Conservation (phyloP, 2,797 vertebrate genomes). For the Alosa sapidissima region DNA sequence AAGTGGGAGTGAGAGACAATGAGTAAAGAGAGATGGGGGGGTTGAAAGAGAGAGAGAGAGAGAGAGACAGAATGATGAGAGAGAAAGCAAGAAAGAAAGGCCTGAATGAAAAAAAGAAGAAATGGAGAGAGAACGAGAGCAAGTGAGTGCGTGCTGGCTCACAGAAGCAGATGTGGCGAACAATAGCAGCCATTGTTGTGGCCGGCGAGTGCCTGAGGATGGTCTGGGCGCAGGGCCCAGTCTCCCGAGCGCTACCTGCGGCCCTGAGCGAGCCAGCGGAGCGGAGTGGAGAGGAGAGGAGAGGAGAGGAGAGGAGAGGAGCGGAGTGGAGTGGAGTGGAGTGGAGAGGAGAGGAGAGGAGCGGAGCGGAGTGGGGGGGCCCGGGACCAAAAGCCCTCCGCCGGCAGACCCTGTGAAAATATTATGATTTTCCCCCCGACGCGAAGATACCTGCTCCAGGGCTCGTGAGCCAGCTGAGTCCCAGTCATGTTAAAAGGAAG, state of each 20-base stretch:
- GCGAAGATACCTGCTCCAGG: conserved; percentile 71
- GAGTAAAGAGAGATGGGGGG: background rate
- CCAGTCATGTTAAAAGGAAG: conserved; percentile 58
- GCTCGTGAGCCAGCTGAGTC: conserved; percentile 62
- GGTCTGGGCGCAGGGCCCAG: conserved; percentile 78
- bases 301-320: background rate
- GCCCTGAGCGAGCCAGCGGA: conserved; percentile 70
- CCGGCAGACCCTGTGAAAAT: conserved; percentile 76
- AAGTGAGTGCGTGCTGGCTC: conserved; percentile 58
- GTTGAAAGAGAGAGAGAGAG: background rate
- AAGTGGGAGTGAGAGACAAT: conserved; percentile 51
- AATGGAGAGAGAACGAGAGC: conserved; percentile 27
- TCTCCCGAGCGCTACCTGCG: conserved; percentile 78
- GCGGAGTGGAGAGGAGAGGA: no score
- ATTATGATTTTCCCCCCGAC: conserved; percentile 69
- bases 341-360: background rate
- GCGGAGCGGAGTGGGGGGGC: background rate
- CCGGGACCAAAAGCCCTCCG: background rate
- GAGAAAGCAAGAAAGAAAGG: conserved; percentile 31
- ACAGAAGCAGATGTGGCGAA: conserved; percentile 79
- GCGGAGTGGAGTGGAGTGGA: background rate
- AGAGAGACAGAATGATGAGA: conserved; percentile 6
- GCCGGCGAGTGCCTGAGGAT: conserved; percentile 72
- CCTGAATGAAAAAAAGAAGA: conserved; percentile 40
- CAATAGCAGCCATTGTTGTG: conserved; percentile 83